These are phyloP conservation scores for Chelonia mydas DNA, from an alignment of 2,797 vertebrate genomes.

Conservation along the genomic window DNA sequence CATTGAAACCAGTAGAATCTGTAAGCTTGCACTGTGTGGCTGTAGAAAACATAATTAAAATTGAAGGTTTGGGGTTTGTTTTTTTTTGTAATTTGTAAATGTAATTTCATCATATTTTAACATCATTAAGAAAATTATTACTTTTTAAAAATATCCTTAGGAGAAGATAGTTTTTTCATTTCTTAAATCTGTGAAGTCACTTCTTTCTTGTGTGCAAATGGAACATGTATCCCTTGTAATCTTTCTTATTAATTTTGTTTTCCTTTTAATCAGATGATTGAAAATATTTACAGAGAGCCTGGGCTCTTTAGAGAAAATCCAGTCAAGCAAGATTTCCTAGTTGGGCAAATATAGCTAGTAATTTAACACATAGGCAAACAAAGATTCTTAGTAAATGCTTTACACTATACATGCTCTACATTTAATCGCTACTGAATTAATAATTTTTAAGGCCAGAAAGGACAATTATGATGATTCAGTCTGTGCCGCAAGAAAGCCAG, in stretches of 20 bases:
- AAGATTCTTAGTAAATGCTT: not conserved
- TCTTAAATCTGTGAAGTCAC: not conserved
- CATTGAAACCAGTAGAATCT: not conserved
- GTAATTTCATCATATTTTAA: not conserved
- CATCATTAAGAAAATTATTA: not conserved
- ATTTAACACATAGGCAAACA: not conserved
- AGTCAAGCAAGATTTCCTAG: not conserved
- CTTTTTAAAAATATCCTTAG: not conserved
- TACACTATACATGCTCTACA: not conserved
- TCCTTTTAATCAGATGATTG: not conserved
- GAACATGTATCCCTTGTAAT: not conserved
- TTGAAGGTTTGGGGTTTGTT: not conserved
- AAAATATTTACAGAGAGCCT: not conserved
- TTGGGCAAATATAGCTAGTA: not conserved
- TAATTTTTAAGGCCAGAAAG: not conserved
- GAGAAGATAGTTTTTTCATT: not conserved
- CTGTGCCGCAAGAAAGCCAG: not conserved
- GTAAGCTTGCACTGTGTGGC: not conserved
- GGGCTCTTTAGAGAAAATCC: not conserved
- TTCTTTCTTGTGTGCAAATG: not conserved
- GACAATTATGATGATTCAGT: fast-evolving
- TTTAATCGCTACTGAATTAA: not conserved
- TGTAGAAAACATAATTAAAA: not conserved
- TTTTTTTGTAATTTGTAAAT: not conserved
- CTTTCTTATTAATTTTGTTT: not conserved